Evolutionary conservation across 2,797 vertebrate genomes (phyloP).

Genomic region (Denticeps clupeoides): DNA sequence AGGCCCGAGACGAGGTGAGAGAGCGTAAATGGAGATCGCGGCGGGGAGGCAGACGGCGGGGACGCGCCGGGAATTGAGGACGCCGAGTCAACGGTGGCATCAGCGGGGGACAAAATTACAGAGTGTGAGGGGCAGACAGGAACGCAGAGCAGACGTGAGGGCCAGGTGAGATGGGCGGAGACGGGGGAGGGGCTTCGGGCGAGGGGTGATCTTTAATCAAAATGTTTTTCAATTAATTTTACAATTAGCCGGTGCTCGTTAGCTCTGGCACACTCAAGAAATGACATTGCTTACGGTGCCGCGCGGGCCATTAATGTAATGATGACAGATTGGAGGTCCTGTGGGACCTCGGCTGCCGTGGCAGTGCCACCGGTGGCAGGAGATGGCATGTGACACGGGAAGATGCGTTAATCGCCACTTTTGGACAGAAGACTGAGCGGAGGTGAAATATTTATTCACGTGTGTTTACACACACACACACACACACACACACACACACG

Average conservation of each 20-base stretch:
- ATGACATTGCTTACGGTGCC: constrained; percentile 54
- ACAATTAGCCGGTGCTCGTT: constrained; percentile 62
- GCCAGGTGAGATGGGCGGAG: constrained; percentile 4
- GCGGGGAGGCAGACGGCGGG: constrained; percentile 23
- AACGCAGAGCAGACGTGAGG: not conserved
- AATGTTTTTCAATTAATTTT: constrained; percentile 68
- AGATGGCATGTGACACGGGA: constrained; percentile 47
- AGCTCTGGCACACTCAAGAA: constrained; percentile 54
- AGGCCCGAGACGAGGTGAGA: too few relatives aligned
- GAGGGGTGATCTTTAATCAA: constrained; percentile 58
- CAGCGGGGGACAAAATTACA: constrained; percentile 21
- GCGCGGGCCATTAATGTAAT: constrained; percentile 57
- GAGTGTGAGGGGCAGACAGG: constrained; percentile 27
- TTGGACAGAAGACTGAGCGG: constrained; percentile 30
- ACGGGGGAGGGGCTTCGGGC: not conserved
- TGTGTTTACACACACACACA: constrained; percentile 27
- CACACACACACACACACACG: constrained; percentile 7
- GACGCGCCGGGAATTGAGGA: constrained; percentile 16
- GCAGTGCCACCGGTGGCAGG: constrained; percentile 29
- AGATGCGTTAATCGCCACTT: constrained; percentile 48
- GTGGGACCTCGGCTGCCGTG: too few relatives aligned
- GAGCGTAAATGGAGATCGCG: too few relatives aligned
- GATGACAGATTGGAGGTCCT: constrained; percentile 59
- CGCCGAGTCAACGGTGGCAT: too few relatives aligned
- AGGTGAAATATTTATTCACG: constrained; percentile 19